Conservation (phyloP, 2,113 vertebrate genomes). For the Aphelocoma coerulescens region DNA sequence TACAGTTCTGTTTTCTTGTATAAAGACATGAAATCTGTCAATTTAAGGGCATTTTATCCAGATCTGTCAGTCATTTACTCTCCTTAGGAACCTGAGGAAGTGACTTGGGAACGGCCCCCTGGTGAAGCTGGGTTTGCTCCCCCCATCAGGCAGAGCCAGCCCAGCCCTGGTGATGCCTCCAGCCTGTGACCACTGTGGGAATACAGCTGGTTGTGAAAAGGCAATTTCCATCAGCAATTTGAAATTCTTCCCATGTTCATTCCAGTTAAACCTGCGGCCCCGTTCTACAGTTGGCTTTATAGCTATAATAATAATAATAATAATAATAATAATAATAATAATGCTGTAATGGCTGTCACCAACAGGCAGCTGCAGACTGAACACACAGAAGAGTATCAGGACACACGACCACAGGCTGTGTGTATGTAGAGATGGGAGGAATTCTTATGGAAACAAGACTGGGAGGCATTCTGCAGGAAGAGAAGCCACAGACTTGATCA, state of each 20-base stretch:
- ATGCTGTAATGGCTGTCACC: not conserved
- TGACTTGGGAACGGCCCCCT: not conserved
- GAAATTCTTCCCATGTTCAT: slow-evolving; percentile 5
- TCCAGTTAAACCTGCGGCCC: slow-evolving; percentile 27
- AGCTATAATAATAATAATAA: not conserved
- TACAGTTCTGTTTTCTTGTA: not conserved
- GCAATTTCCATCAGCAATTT: slow-evolving; percentile 23
- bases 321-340: not conserved
- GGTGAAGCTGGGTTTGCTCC: not conserved
- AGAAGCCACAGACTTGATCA: not conserved
- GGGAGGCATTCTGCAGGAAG: not conserved
- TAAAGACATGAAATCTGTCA: not conserved
- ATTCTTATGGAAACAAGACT: not conserved
- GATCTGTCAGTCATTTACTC: not conserved
- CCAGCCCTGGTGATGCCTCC: not conserved
- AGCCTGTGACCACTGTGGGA: not conserved
- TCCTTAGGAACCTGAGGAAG: not conserved
- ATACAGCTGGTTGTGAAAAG: not conserved
- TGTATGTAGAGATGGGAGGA: not conserved
- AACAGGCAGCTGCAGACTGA: not conserved
- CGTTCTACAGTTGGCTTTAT: not conserved
- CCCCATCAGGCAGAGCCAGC: not conserved
- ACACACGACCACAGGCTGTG: not conserved
- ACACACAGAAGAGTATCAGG: not conserved
- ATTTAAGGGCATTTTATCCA: not conserved